phyloP scores from a whole-genome alignment of 1,140 invertebrate genomes.

The Brachionus rubens region DNA sequence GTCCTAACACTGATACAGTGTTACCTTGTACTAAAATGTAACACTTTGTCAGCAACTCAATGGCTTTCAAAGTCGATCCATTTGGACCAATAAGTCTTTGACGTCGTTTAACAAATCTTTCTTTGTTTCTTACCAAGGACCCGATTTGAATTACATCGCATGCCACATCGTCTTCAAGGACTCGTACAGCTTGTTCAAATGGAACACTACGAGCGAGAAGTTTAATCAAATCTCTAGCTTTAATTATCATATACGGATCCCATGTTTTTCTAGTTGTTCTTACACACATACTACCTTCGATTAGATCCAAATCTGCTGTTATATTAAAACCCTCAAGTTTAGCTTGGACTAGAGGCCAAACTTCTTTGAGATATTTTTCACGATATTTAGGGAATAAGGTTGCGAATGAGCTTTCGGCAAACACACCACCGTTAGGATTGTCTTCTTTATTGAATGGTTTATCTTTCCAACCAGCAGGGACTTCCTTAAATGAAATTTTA shows the following conservation, averaged over 20 bases:
- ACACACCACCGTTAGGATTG: conserved; percentile 62
- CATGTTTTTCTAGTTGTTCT: conserved; percentile 92
- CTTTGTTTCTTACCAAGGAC: conserved; percentile 80
- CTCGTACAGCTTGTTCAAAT: conserved; percentile 75
- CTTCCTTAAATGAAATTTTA: neutral
- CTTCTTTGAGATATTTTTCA: conserved; percentile 91
- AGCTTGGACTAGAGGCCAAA: conserved; percentile 90
- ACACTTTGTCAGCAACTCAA: conserved; percentile 94
- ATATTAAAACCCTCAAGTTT: conserved; percentile 69
- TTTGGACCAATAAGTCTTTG: conserved; percentile 92
- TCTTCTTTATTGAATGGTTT: conserved; percentile 32
- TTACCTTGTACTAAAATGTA: conserved; percentile 95
- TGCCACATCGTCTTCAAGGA: conserved; percentile 78
- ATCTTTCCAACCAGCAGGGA: conserved; percentile 46
- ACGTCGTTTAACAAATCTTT: conserved; percentile 90
- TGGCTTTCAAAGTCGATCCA: conserved; percentile 92
- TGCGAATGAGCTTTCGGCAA: conserved; percentile 75
- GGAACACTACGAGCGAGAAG: conserved; percentile 90
- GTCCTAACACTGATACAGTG: conserved; percentile 92
- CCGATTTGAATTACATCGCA: conserved; percentile 97
- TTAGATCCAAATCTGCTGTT: conserved; percentile 84
- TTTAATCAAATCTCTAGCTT: conserved; percentile 92
- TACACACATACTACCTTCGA: conserved; percentile 93
- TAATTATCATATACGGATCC: conserved; percentile 96
- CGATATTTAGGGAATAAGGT: conserved; percentile 84